These are phyloP conservation scores for Anoura caudifer DNA, from an alignment of 2,113 vertebrate genomes.

Conservation along the genomic window DNA sequence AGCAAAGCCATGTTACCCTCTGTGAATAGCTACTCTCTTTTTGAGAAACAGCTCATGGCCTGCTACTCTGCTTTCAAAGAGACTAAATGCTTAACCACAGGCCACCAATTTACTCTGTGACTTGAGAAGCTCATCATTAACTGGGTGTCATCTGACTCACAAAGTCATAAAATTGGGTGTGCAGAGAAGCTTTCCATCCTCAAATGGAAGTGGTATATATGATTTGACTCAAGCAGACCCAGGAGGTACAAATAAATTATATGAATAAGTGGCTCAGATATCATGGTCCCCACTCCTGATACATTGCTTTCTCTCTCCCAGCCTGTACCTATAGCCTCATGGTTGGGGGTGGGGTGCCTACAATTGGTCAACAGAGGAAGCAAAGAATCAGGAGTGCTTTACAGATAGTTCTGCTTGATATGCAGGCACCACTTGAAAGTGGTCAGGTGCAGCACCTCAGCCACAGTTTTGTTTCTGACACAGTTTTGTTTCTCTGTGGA, in stretches of 20 bases:
- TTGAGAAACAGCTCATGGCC: background rate
- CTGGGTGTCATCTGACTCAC: background rate
- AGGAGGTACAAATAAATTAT: background rate
- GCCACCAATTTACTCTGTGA: background rate
- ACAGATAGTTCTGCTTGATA: background rate
- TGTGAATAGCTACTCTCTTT: background rate
- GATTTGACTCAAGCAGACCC: background rate
- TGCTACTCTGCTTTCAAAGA: background rate
- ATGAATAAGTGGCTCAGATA: background rate
- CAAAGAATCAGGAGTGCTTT: background rate
- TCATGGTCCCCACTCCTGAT: no score
- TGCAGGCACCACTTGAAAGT: background rate
- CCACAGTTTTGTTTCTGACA: background rate
- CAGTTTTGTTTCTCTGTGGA: background rate
- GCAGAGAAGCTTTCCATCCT: background rate
- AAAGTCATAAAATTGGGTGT: background rate
- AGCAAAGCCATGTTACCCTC: background rate
- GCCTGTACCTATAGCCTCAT: background rate
- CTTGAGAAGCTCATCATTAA: background rate
- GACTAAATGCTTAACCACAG: background rate
- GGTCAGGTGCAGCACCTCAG: background rate
- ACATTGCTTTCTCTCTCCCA: background rate
- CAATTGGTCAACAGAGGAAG: background rate
- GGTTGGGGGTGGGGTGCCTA: background rate
- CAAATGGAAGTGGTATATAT: background rate